Evolutionary conservation across 2,888 invertebrate species (phyloP).

Genomic region (Meandrusa payeni): DNA sequence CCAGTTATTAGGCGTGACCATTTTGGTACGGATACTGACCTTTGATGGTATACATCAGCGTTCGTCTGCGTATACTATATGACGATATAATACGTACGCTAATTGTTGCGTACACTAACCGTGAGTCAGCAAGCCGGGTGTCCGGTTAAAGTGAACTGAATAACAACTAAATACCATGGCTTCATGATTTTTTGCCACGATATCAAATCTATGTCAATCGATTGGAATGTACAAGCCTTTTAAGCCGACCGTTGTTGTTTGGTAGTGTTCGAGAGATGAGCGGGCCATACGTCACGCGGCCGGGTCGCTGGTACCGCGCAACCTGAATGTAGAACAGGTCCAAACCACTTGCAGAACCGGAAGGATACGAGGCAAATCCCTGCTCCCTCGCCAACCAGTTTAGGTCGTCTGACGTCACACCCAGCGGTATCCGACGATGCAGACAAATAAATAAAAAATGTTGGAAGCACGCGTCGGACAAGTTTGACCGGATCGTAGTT

Average conservation of each 20-base stretch:
- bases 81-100: slow-evolving; percentile 65
- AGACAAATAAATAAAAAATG: slow-evolving; percentile 81
- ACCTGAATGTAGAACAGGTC: slow-evolving; percentile 79
- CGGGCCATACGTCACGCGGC: slow-evolving; percentile 60
- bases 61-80: slow-evolving; percentile 61
- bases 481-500: slow-evolving; percentile 80
- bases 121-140: slow-evolving; percentile 68
- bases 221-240: slow-evolving; percentile 6
- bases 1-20: slow-evolving; percentile 81
- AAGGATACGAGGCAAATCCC: slow-evolving; percentile 80
- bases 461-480: slow-evolving; percentile 80
- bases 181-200: slow-evolving; percentile 2
- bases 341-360: slow-evolving; percentile 77
- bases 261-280: slow-evolving; percentile 38
- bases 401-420: slow-evolving; percentile 79
- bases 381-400: slow-evolving; percentile 81
- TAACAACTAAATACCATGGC: slow-evolving; percentile 21
- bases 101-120: slow-evolving; percentile 68
- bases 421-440: slow-evolving; percentile 79
- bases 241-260: slow-evolving; percentile 42
- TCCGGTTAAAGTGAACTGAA: slow-evolving; percentile 43
- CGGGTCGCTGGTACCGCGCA: slow-evolving; percentile 60
- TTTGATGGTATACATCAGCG: slow-evolving; percentile 70
- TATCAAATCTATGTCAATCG: slow-evolving; percentile 1
- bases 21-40: slow-evolving; percentile 80